These are phyloP conservation scores for Brachionus manjavacas DNA, from an alignment of 1,140 invertebrate species.

Conservation along the genomic window DNA sequence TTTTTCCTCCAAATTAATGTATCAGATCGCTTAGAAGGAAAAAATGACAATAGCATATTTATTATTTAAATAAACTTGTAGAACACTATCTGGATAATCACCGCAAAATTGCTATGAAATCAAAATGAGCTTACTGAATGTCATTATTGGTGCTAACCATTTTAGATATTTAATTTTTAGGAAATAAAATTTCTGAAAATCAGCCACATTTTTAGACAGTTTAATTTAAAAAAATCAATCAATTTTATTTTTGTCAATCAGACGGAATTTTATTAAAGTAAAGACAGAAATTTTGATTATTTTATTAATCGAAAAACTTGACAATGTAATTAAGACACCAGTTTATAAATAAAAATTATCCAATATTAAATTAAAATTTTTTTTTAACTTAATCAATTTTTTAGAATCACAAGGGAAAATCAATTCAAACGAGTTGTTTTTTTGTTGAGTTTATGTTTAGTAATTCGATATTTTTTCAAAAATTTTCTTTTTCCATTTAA, in stretches of 20 bases:
- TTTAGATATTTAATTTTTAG: neutral
- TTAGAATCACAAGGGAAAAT: neutral
- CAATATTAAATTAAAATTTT: neutral
- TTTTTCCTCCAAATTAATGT: neutral
- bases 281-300: neutral
- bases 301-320: neutral
- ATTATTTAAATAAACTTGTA: neutral
- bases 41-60: neutral
- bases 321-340: neutral
- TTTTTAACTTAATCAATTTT: neutral
- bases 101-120: neutral
- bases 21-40: neutral
- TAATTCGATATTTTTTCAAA: neutral
- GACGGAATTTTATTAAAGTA: neutral
- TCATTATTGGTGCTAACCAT: neutral
- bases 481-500: neutral
- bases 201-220: neutral
- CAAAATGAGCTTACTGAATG: neutral
- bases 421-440: neutral
- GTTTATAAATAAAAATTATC: neutral
- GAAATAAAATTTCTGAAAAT: neutral
- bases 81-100: neutral
- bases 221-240: neutral
- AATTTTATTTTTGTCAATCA: neutral
- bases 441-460: neutral